Evolutionary conservation across 2,888 invertebrate genomes (phyloP).

Genomic region (Diaperis boleti): DNA sequence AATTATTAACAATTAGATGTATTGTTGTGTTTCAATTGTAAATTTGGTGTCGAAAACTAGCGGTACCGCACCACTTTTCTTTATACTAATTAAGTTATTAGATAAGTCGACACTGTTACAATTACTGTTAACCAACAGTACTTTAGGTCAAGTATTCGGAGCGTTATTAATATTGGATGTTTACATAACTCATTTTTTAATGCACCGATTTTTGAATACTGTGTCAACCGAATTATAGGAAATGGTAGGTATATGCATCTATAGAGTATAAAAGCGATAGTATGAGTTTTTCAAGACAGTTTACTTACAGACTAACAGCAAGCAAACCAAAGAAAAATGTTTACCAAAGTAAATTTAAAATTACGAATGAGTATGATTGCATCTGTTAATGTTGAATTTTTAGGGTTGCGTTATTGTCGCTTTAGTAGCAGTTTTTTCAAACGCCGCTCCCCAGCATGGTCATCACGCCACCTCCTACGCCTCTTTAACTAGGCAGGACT

Average conservation of each 20-base stretch:
- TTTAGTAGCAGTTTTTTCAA: background rate
- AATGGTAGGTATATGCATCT: slow-evolving; percentile 5
- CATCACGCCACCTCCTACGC: slow-evolving; percentile 1
- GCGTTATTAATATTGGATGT: background rate
- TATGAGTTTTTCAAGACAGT: slow-evolving; percentile 7
- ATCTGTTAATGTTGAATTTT: background rate
- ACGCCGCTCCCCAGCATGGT: background rate
- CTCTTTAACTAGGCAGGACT: background rate
- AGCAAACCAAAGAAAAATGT: slow-evolving; percentile 10
- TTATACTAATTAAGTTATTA: slow-evolving; percentile 1
- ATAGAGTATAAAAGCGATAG: slow-evolving; percentile 10
- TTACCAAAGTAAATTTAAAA: slow-evolving; percentile 2
- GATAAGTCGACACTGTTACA: slow-evolving; percentile 4
- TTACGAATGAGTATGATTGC: background rate
- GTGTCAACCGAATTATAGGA: background rate
- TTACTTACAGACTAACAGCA: slow-evolving; percentile 1
- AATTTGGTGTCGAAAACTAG: background rate
- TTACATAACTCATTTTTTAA: slow-evolving; percentile 3
- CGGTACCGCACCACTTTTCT: background rate
- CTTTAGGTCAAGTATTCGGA: slow-evolving; percentile 3
- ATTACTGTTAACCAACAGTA: slow-evolving; percentile 7
- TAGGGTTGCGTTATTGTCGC: background rate
- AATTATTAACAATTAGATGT: background rate
- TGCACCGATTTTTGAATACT: background rate
- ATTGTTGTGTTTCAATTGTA: background rate